Conservation (phyloP, 2,113 vertebrate genomes). For the Vidua macroura region DNA sequence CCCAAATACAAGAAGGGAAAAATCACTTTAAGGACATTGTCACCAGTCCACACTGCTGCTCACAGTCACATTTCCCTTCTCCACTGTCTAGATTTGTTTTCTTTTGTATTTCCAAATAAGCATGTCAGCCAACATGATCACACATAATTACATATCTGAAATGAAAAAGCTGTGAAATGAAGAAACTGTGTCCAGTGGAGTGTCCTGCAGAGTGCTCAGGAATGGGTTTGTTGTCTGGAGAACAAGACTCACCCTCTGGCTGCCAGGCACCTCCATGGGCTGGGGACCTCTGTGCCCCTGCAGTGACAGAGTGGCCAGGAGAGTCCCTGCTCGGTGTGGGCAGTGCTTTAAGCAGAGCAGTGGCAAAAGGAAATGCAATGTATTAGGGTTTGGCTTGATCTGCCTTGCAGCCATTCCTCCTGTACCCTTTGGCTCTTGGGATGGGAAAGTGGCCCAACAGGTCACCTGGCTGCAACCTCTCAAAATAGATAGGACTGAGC, state of each 20-base stretch:
- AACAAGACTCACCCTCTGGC: background rate
- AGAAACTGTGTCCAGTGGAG: background rate
- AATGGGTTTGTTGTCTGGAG: background rate
- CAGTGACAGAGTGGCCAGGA: background rate
- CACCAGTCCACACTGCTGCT: background rate
- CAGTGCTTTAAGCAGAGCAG: background rate
- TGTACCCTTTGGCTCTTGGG: background rate
- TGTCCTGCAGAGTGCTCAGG: conserved; percentile 15
- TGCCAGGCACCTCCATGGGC: background rate
- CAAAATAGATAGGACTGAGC: background rate
- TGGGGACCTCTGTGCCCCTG: background rate
- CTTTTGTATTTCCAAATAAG: background rate
- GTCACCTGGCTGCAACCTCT: background rate
- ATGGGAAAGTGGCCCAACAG: background rate
- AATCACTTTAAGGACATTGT: background rate
- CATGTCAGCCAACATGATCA: conserved; percentile 14
- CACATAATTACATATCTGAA: conserved; percentile 62
- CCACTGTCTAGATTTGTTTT: background rate
- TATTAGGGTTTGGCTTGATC: background rate
- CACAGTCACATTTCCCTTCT: background rate
- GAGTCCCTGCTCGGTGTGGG: background rate
- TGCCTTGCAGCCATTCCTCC: background rate
- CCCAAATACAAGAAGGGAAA: background rate
- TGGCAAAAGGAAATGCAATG: background rate
- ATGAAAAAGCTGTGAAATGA: conserved; percentile 29